These are phyloP conservation scores for Larimichthys crocea DNA, from an alignment of 2,113 vertebrate species.

Conservation along the genomic window DNA sequence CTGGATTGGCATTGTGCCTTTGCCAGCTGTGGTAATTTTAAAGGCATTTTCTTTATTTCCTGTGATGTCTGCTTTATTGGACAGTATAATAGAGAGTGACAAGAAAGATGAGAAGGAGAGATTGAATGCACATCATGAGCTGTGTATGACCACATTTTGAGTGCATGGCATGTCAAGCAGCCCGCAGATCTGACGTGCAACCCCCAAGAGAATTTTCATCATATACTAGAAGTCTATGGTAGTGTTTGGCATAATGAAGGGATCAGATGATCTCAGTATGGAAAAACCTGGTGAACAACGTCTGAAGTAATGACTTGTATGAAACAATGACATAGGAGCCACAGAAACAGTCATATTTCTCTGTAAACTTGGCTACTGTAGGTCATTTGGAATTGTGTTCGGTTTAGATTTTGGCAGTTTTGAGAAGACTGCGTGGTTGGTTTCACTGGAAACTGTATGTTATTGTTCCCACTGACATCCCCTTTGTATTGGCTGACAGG, in stretches of 20 bases:
- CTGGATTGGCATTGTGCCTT: constrained; percentile 6
- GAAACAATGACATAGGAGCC: constrained; percentile 61
- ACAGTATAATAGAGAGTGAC: constrained; percentile 50
- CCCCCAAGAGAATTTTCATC: constrained; percentile 44
- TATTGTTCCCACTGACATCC: constrained; percentile 64
- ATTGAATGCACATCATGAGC: constrained; percentile 40
- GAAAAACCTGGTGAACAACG: constrained; percentile 62
- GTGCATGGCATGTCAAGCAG: constrained; percentile 39
- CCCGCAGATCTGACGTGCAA: constrained; percentile 41
- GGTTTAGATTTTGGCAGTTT: constrained; percentile 62
- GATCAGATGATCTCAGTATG: constrained; percentile 65
- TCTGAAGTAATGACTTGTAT: constrained; percentile 48
- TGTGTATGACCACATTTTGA: constrained; percentile 49
- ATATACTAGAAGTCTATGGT: constrained; percentile 24
- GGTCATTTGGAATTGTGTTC: constrained; percentile 55
- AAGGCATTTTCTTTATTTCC: constrained; percentile 46
- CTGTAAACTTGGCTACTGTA: constrained; percentile 46
- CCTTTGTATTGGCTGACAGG: constrained; percentile 63
- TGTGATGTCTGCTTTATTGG: constrained; percentile 52
- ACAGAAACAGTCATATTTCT: constrained; percentile 39
- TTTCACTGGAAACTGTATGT: constrained; percentile 62
- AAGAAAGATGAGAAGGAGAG: constrained; percentile 50
- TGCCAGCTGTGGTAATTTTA: constrained; percentile 22
- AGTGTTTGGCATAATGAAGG: constrained; percentile 55
- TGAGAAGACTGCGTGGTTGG: constrained; percentile 43